A percentile compares a stretch with the other conserved stretches of the same genome.
phyloP scores from a whole-genome alignment of 1,140 invertebrate species.

The Hesperophylax magnus region DNA sequence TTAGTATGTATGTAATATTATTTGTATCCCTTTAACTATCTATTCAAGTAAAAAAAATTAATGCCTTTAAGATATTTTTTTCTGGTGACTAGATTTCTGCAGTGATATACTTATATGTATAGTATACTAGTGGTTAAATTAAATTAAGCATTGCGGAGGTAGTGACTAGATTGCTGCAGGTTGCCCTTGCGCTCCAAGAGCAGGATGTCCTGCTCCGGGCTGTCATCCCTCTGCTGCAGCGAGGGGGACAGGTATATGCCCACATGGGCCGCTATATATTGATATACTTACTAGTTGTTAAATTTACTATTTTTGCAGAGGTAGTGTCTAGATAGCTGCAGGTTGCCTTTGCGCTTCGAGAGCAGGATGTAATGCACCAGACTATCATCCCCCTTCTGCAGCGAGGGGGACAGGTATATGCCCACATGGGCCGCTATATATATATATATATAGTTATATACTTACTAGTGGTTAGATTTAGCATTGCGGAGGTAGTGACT shows the following conservation, averaged over 20 bases:
- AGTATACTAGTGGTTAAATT: slow-evolving; percentile 56
- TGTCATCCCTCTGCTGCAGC: slow-evolving; percentile 55
- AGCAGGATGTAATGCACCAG: slow-evolving; percentile 50
- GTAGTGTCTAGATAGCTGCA: slow-evolving; percentile 61
- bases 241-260: slow-evolving; percentile 79
- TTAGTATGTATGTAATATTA: too few relatives aligned
- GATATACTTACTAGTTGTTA: slow-evolving; percentile 51
- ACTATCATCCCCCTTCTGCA: slow-evolving; percentile 54
- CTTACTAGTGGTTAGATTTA: slow-evolving; percentile 56
- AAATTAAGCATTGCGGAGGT: slow-evolving; percentile 54
- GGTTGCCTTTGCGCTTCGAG: slow-evolving; percentile 58
- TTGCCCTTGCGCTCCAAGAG: slow-evolving; percentile 57
- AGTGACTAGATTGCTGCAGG: slow-evolving; percentile 62
- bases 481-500: slow-evolving; percentile 56
- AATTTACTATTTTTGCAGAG: slow-evolving; percentile 50
- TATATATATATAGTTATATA: neutral
- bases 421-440: slow-evolving; percentile 87
- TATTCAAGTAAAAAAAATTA: too few relatives aligned
- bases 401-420: slow-evolving; percentile 77
- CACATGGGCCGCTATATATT: slow-evolving; percentile 86
- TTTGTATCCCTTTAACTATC: too few relatives aligned
- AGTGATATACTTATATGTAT: slow-evolving; percentile 23
- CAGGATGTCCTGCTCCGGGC: slow-evolving; percentile 50
- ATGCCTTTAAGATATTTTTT: too few relatives aligned
- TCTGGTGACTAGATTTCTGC: too few relatives aligned